phyloP scores from a whole-genome alignment of 2,888 invertebrate species.

The Conomelus anceps region DNA sequence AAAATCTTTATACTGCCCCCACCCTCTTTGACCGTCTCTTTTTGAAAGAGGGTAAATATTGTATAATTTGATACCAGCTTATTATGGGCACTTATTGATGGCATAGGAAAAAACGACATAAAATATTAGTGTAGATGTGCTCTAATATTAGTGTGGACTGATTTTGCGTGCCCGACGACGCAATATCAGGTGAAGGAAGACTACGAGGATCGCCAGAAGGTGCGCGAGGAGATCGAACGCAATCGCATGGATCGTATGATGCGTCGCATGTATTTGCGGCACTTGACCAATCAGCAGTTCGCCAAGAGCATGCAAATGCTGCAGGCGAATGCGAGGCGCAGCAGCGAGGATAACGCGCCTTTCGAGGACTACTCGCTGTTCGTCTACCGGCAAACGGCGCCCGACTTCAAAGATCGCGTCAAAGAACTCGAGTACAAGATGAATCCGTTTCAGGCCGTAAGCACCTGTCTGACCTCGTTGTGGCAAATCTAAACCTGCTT shows the following conservation, averaged over 20 bases:
- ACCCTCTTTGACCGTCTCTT: too few relatives aligned
- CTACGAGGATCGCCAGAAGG: slow-evolving; percentile 42
- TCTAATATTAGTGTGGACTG: too few relatives aligned
- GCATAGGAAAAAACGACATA: too few relatives aligned
- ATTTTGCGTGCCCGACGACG: too few relatives aligned
- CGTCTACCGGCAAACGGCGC: slow-evolving; percentile 77
- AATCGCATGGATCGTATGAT: slow-evolving; percentile 59
- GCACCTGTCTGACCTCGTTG: slow-evolving; percentile 39
- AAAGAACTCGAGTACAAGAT: slow-evolving; percentile 71
- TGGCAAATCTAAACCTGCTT: neutral
- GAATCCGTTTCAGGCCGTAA: slow-evolving; percentile 46
- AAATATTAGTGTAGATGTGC: too few relatives aligned
- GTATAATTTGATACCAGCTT: too few relatives aligned
- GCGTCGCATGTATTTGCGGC: slow-evolving; percentile 59
- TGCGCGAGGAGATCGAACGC: slow-evolving; percentile 64
- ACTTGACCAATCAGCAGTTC: slow-evolving; percentile 73
- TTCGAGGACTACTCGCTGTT: slow-evolving; percentile 79
- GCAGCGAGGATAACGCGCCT: slow-evolving; percentile 50
- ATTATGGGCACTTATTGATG: too few relatives aligned
- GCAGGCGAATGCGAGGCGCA: slow-evolving; percentile 61
- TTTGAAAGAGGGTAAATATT: too few relatives aligned
- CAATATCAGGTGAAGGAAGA: neutral
- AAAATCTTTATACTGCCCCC: too few relatives aligned
- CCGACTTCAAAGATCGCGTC: slow-evolving; percentile 76
- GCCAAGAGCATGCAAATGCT: slow-evolving; percentile 79